Evolutionary conservation across 2,888 invertebrate genomes (phyloP), one percentile per base, ranked within the genome.

Genomic region (Argyresthia goedartella): DNA sequence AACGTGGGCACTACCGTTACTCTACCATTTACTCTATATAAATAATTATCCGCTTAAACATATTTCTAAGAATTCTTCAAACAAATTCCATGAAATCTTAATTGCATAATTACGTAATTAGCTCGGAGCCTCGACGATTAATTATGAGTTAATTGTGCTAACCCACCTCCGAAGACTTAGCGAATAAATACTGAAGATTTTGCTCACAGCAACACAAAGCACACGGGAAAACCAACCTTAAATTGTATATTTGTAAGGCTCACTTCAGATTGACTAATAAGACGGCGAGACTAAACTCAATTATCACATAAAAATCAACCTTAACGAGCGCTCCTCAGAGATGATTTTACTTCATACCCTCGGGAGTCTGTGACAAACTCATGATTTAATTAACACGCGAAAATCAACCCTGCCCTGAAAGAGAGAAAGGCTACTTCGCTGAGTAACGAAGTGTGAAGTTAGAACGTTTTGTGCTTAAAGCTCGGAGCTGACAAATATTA

Each of bases 401-500:
- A 50, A 15, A 15, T 41, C n/a, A 50, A 16, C 50, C 33, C 8
- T 48, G 34, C 11, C n/a, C 13, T 11, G 35, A 42, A 16, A 15
- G 42, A 10, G 39, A 33, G 33, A 39, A 14, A 44, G 35, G 35
- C 50, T 43, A 11, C 10, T 42, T 50, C 33, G 50, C 34, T 43
- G 11, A 33, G 35, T 34, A 9, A 16, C 25, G 25, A 25, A 8
- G 44, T 13, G 35, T 36, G 58, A 43, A 54, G 60, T 65, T 70
- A 59, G 52, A 59, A 52, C 62, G 55, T 63, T 69, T 62, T 55
- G 54, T 33, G 25, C n/a, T 4, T 46, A 52, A 44, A 53, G 43
- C 39, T 52, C 52, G 34, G 52, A 65, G 67, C 67, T 72, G 69
- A 70, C 72, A 74, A 75, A 73, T 73, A 72, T 66, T 69, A 67